Conservation (phyloP, 2,797 vertebrate genomes). For the Lepus oiostolus region DNA sequence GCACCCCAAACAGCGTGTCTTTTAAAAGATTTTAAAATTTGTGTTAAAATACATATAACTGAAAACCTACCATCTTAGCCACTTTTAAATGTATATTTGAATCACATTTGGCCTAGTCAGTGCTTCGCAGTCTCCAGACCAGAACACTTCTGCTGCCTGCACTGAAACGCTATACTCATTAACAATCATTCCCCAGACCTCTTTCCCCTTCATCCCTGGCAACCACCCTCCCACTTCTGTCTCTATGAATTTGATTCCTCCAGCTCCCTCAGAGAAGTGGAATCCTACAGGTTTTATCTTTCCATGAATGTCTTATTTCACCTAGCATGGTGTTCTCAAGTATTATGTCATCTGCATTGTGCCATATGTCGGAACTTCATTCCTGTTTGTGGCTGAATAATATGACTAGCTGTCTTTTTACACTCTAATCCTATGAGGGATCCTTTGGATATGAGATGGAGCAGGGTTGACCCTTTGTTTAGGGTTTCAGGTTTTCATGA, state of each 20-base stretch:
- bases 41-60: background rate
- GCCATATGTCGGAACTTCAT: background rate
- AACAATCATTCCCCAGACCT: background rate
- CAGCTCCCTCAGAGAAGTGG: background rate
- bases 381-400: background rate
- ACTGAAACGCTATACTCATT: background rate
- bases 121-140: background rate
- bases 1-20: background rate
- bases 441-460: background rate
- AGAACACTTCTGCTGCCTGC: background rate
- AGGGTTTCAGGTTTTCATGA: background rate
- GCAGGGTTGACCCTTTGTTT: background rate
- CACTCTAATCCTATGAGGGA: background rate
- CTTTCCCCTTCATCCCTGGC: accelerated
- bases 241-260: background rate
- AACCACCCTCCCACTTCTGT: background rate
- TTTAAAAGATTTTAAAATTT: background rate
- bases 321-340: background rate
- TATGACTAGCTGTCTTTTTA: background rate
- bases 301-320: background rate
- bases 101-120: background rate
- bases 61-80: background rate
- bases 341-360: background rate
- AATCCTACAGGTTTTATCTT: background rate
- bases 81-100: background rate